Base-by-base conservation (phyloP, 2,888 invertebrate genomes). In the Yponomeuta plumbellus region DNA sequence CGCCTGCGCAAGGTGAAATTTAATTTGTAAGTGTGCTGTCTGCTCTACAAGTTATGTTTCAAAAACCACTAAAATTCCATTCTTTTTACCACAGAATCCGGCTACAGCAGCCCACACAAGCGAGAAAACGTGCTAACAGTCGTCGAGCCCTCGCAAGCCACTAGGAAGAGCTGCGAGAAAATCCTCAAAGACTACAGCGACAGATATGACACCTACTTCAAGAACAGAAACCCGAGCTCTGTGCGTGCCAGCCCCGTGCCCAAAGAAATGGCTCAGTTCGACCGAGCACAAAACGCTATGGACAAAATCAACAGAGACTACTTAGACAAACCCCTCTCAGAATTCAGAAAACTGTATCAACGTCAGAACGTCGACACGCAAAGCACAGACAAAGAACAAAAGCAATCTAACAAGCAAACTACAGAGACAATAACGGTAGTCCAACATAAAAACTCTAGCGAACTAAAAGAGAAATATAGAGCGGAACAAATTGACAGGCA, bases 281-380 rank as follows among this genome's bases (percentile, higher is more conserved):
- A 70, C 10, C 57, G 72, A 11, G 70, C 72, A 22, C 66, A 70
- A 11, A 61, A 63, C 22, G 62, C 17, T 17, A 68, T 70, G 63
- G 23, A 17, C 11, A 69, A 67, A 61, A 69, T 68, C 0, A 70
- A 71, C 57, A 66, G 69, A 0, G 77, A 85, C 68, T 86, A 83
- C 68, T 72, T 89, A 39, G 86, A 86, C 69, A 84, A 83, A 17
- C 86, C 91, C 0, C 67, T 91, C 11, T 68, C 65, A 0, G 89
- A 89, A 65, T 90, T 91, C 64, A 79, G 90, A 66, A 87, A 85
- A 69, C 70, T 84, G 2, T 90, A 90, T 69, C 78, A 0, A 72
- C 71, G 10, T 64, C 21, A 20, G 1, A 52, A 64, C 6, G 52
- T n/a, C 59, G 57, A 34, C 57, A 66, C 68, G 20, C 44, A 64